phyloP scores from a whole-genome alignment of 2,888 invertebrate genomes.

The Xanthorhoe spadicearia region DNA sequence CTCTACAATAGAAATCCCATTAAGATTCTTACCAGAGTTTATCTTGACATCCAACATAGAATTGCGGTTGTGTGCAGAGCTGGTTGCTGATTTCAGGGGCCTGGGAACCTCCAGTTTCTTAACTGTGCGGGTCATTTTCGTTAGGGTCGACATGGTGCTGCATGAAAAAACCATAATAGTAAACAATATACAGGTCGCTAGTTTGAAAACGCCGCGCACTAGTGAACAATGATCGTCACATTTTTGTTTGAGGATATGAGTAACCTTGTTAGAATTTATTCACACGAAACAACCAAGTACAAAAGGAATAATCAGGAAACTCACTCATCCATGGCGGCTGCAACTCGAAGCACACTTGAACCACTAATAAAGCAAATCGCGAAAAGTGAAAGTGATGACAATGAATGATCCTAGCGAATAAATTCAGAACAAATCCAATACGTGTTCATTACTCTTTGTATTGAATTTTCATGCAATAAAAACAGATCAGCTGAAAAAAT shows the following conservation, averaged over 20 bases:
- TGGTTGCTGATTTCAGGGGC: slow-evolving; percentile 87
- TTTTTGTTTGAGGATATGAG: slow-evolving; percentile 66
- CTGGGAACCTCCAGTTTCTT: slow-evolving; percentile 91
- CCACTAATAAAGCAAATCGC: slow-evolving; percentile 75
- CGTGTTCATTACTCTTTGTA: slow-evolving; percentile 83
- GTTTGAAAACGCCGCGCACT: slow-evolving; percentile 37
- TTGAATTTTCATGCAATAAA: slow-evolving; percentile 76
- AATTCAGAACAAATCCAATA: slow-evolving; percentile 83
- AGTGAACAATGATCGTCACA: slow-evolving; percentile 61
- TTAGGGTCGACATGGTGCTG: slow-evolving; percentile 84
- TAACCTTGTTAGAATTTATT: slow-evolving; percentile 72
- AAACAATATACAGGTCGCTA: slow-evolving; percentile 14
- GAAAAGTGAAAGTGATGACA: slow-evolving; percentile 85
- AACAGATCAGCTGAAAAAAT: slow-evolving; percentile 78
- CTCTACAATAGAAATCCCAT: neutral
- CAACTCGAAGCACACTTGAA: slow-evolving; percentile 71
- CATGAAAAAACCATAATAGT: slow-evolving; percentile 42
- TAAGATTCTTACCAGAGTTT: slow-evolving; percentile 75
- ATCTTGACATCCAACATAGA: slow-evolving; percentile 82
- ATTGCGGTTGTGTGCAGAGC: slow-evolving; percentile 81
- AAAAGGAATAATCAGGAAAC: slow-evolving; percentile 67
- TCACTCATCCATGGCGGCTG: slow-evolving; percentile 83
- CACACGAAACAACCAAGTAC: slow-evolving; percentile 64
- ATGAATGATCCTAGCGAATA: slow-evolving; percentile 83
- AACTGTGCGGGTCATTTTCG: slow-evolving; percentile 88